These are phyloP conservation scores for Orthosia incerta DNA, from an alignment of 2,888 invertebrate species.

Conservation along the genomic window DNA sequence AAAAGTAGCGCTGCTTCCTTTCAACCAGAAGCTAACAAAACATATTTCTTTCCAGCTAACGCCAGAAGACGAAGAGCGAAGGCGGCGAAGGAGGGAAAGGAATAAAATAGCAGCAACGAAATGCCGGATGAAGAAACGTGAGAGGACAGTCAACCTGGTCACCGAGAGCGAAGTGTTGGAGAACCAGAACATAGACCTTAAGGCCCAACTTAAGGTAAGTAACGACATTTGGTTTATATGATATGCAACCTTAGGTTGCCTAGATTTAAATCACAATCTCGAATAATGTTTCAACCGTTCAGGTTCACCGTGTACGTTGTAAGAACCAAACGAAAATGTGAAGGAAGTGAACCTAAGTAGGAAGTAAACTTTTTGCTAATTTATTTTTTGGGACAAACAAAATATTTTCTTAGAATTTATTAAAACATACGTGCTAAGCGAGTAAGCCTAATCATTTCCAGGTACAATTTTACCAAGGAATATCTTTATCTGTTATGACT, in stretches of 20 bases:
- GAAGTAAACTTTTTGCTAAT: background rate
- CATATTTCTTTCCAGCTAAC: conserved; percentile 92
- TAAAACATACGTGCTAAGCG: conserved; percentile 24
- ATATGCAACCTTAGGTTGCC: background rate
- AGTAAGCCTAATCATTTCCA: conserved; percentile 22
- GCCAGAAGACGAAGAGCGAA: conserved; percentile 97
- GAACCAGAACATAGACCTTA: conserved; percentile 95
- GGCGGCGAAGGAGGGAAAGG: conserved; percentile 96
- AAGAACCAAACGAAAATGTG: background rate
- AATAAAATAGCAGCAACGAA: conserved; percentile 99
- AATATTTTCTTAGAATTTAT: conserved; percentile 10
- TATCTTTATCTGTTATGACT: conserved; percentile 64
- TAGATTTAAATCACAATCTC: background rate
- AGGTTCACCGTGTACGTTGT: background rate
- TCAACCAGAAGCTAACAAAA: conserved; percentile 14
- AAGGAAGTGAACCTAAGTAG: background rate
- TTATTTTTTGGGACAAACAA: conserved; percentile 6
- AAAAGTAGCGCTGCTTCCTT: background rate
- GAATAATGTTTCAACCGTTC: background rate
- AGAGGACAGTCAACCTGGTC: conserved; percentile 96
- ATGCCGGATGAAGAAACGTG: conserved; percentile 98
- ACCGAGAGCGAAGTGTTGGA: conserved; percentile 96
- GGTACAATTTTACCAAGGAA: conserved; percentile 48
- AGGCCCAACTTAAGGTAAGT: conserved; percentile 93
- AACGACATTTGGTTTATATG: background rate